These are phyloP conservation scores for Poecilobothrus nobilitatus DNA, from an alignment of 2,888 invertebrate genomes.

Conservation along the genomic window DNA sequence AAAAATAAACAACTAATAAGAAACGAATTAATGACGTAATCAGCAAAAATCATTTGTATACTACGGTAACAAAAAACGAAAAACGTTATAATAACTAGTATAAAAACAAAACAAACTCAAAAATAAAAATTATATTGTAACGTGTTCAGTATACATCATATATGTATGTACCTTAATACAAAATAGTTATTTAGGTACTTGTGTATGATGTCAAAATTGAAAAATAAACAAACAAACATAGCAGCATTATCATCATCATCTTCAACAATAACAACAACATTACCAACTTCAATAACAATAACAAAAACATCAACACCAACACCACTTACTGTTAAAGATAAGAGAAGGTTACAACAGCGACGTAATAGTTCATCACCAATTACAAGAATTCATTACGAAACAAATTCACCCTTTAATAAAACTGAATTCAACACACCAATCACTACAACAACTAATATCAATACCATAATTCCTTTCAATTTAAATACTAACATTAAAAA, in stretches of 20 bases:
- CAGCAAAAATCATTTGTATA: neutral
- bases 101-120: neutral
- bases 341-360: neutral
- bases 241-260: constrained; percentile 8
- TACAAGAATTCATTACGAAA: neutral
- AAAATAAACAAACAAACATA: constrained; percentile 12
- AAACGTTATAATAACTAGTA: neutral
- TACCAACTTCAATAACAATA: constrained; percentile 18
- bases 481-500: constrained; percentile 13
- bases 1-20: neutral
- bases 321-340: constrained; percentile 7
- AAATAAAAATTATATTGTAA: no score
- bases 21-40: neutral
- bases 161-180: neutral
- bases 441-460: constrained; percentile 17
- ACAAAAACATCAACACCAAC: constrained; percentile 4
- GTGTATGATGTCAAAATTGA: constrained; percentile 14
- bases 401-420: neutral
- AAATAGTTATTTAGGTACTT: neutral
- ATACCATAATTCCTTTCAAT: constrained; percentile 19
- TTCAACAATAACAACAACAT: constrained; percentile 16
- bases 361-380: neutral
- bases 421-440: neutral
- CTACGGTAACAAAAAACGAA: neutral
- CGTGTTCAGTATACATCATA: no score